phyloP scores from a whole-genome alignment of 2,113 vertebrate genomes.

The Brienomyrus longianalis region DNA sequence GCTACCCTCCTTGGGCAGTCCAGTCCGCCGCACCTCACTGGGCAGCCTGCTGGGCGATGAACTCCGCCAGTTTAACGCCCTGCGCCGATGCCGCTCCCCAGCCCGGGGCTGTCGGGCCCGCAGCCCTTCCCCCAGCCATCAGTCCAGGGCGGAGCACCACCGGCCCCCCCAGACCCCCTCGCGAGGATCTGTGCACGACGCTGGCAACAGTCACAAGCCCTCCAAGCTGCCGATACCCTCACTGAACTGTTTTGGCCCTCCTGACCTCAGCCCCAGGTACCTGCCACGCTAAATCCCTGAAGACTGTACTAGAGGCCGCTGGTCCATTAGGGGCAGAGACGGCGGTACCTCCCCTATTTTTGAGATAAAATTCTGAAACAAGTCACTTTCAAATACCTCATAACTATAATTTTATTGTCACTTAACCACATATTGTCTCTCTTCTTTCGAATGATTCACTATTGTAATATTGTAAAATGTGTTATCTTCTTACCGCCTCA shows the following conservation, averaged over 20 bases:
- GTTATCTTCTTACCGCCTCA: not conserved
- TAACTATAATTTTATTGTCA: not conserved
- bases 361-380: not conserved
- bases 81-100: slow-evolving; percentile 66
- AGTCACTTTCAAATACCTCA: not conserved
- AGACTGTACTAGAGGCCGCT: not conserved
- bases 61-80: slow-evolving; percentile 64
- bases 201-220: slow-evolving; percentile 47
- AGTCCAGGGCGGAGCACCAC: slow-evolving; percentile 40
- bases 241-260: slow-evolving; percentile 64
- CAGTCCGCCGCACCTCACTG: slow-evolving; percentile 59
- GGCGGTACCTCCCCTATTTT: not conserved
- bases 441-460: not conserved
- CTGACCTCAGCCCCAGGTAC: slow-evolving; percentile 86
- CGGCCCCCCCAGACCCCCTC: not conserved
- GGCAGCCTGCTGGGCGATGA: slow-evolving; percentile 76
- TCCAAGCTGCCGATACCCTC: slow-evolving; percentile 76
- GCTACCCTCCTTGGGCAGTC: slow-evolving; percentile 63
- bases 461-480: not conserved
- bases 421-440: not conserved
- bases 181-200: slow-evolving; percentile 25
- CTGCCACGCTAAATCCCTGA: not conserved
- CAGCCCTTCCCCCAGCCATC: slow-evolving; percentile 60
- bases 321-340: not conserved
- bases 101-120: slow-evolving; percentile 53